A percentile compares a stretch with the other conserved stretches of the same genome.
Evolutionary conservation across 92 coral and sea anemone species (phyloP).

Genomic region (Epizoanthus fatuus): DNA sequence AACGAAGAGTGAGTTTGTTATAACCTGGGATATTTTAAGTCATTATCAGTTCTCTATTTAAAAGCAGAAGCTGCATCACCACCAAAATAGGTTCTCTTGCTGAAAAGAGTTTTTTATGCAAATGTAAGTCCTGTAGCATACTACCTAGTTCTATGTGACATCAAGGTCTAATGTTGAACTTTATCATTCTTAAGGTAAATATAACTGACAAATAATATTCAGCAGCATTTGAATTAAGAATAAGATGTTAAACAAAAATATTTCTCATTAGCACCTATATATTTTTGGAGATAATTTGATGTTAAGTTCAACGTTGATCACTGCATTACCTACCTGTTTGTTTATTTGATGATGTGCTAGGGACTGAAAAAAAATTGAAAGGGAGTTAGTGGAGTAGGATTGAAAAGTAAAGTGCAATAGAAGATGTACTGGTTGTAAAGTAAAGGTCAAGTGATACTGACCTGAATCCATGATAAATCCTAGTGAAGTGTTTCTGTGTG

Average conservation of each 20-base stretch:
- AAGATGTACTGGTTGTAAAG: too few relatives aligned
- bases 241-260: not conserved
- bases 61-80: not conserved
- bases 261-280: not conserved
- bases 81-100: conserved; percentile 4
- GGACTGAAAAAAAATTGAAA: too few relatives aligned
- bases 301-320: not conserved
- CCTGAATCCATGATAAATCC: too few relatives aligned
- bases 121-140: conserved; percentile 7
- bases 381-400: too few relatives aligned
- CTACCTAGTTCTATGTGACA: not conserved
- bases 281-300: not conserved
- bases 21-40: conserved; percentile 2
- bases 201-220: not conserved
- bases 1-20: conserved; percentile 4
- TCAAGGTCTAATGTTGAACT: conserved; percentile 2
- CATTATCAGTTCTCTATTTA: not conserved
- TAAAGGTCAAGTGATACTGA: too few relatives aligned
- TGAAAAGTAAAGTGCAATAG: too few relatives aligned
- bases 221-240: conserved; percentile 8
- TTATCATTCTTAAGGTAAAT: not conserved
- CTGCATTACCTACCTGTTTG: not conserved
- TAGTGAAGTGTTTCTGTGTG: too few relatives aligned
- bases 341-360: not conserved
- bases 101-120: not conserved